A percentile compares a stretch with the other conserved stretches of the same genome.
Evolutionary conservation across 2,888 invertebrate species (phyloP).

Genomic region (Leistus spinibarbis): DNA sequence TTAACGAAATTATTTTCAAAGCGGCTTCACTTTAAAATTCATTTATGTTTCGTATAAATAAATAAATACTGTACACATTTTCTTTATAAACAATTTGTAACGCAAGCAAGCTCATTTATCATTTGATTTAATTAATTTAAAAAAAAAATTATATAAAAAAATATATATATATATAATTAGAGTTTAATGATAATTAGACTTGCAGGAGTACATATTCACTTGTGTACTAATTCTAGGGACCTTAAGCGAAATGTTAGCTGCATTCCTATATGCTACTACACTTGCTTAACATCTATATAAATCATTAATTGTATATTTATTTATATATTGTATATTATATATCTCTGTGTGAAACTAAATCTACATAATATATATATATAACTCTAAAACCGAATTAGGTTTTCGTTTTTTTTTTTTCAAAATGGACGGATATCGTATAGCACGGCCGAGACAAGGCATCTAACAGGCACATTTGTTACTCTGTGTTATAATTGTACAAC

Average conservation of each 20-base stretch:
- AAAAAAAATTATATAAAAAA: slow-evolving; percentile 40
- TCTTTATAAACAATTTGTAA: background rate
- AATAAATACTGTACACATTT: slow-evolving; percentile 41
- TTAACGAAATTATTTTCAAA: slow-evolving; percentile 22
- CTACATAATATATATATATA: slow-evolving; percentile 15
- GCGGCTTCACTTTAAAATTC: slow-evolving; percentile 6
- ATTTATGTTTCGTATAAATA: slow-evolving; percentile 44
- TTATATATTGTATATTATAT: slow-evolving; percentile 32
- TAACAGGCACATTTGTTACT: slow-evolving; percentile 24
- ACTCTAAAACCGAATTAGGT: slow-evolving; percentile 9
- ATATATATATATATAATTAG: slow-evolving; percentile 41
- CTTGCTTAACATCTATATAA: slow-evolving; percentile 32
- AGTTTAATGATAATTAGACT: slow-evolving; percentile 40
- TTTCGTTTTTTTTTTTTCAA: slow-evolving; percentile 21
- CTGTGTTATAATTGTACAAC: background rate
- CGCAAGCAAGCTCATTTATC: slow-evolving; percentile 41
- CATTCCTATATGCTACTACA: slow-evolving; percentile 45
- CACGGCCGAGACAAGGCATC: slow-evolving; percentile 26
- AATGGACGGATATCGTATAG: slow-evolving; percentile 35
- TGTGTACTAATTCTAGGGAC: slow-evolving; percentile 42
- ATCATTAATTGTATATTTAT: slow-evolving; percentile 19
- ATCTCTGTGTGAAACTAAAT: slow-evolving; percentile 22
- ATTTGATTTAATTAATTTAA: slow-evolving; percentile 31
- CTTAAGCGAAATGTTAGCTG: slow-evolving; percentile 14
- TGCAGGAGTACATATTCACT: slow-evolving; percentile 51